Evolutionary conservation across 2,888 invertebrate genomes (phyloP), one percentile per base, ranked within the genome.

Genomic region (Erebia palarica): DNA sequence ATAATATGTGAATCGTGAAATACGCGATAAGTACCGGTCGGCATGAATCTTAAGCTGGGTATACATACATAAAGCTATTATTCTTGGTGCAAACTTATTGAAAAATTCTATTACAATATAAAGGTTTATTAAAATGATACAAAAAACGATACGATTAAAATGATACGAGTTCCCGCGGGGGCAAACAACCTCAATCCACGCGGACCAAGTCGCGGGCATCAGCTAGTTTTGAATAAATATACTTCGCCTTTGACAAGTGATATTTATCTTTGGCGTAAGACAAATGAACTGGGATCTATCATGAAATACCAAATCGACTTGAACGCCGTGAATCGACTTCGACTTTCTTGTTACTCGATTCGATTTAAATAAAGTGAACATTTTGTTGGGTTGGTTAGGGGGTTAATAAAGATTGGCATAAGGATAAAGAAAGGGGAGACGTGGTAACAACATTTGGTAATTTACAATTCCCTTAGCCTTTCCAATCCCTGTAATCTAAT

Each of bases 331-430:
- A 63, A 63, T 63, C 63, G 49, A 49, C 60, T 47, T 42, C 60
- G 44, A 47, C 61, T 61, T 61, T 61, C 14, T 21, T 49, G 21
- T 21, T 21, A 21, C 14, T 49, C 49, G 21, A 63, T 49, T 63
- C 16, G 21, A 49, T 63, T 63, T 49, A 49, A 55, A 49, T 49
- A 49, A 63, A 21, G 49, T 49, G 63, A 63, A 63, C 49, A 63
- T 63, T 49, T 21, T 49, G 63, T 49, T 63, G 63, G 47, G 18
- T 21, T 63, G 63, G 47, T 47, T 47, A 13, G 13, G 47, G 21
- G 47, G 61, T 49, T 47, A 63, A 63, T 63, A 18, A 47, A 63
- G 18, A 63, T 49, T 63, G 61, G 49, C 61, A 63, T 49, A 16
- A 18, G 47, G 49, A 49, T 63, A 63, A 47, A 63, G 63, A 49